Base-by-base conservation (phyloP, 30 jellyfish, hydroid and myxozoan species). In the Morbakka virulenta region DNA sequence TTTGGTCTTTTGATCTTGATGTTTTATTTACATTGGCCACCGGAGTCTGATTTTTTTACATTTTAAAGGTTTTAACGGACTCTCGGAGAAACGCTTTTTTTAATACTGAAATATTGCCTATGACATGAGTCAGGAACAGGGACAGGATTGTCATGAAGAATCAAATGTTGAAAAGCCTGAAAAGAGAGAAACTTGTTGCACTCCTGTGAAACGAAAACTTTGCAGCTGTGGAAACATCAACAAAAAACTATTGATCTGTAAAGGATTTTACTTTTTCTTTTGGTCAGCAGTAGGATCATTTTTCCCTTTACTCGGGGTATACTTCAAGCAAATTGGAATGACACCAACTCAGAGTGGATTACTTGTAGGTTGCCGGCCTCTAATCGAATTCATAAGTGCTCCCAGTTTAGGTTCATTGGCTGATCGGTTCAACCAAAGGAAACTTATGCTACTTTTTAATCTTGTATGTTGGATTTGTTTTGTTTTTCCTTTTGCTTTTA, bases 271-370 rank as follows among this genome's bases (percentile, higher is more conserved):
- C 51, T 82, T 70, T 75, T 93, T 93, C 85, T 93, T 85, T 72
- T 93, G 99, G 99, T 93, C 99, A 20, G 99, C 97, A 4, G 86
- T 84, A 29, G 99, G 99, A n/a, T 93, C 99, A 0, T 93, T 93
- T 62, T 93, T 93, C 41, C 99, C 99, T 4, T 74, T 93, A 35
- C 96, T 93, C n/a, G 99, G 96, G 2, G 99, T 93, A 3, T 93
- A 93, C 57, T 93, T 87, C 92, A 93, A 93, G 67, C 99, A 93
- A 72, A 86, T 93, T 77, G 99, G 99, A 52, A 93, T 93, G 99
- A 93, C 76, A 47, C 99, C 99, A 23, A 77, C 97, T 11, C 99
- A 93, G 53, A 86, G 99, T 69, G 99, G 99, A 0, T 68, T 93
- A 1, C 89, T 93, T 28, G 99, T 93, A 22, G 99, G 99, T 17